These are phyloP conservation scores for Drosophila equinoxialis DNA, from an alignment of 1,140 invertebrate genomes.

Conservation along the genomic window DNA sequence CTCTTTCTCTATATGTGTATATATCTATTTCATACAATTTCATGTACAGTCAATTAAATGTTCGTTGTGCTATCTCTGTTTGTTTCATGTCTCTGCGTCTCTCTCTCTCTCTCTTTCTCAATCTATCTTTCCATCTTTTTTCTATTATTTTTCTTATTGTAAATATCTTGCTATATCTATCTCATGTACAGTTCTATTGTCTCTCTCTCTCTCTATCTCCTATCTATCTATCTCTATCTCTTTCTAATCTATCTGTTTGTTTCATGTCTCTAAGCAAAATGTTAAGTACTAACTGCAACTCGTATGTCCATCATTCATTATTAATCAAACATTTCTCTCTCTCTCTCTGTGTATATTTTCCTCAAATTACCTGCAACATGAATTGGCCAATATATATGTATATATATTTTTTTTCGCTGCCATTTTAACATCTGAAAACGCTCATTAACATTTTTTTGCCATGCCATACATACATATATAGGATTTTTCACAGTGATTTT, in stretches of 20 bases:
- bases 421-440: slow-evolving; percentile 54
- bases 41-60: slow-evolving; percentile 9
- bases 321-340: slow-evolving; percentile 17
- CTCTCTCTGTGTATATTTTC: slow-evolving; percentile 69
- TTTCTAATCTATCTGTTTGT: slow-evolving; percentile 5
- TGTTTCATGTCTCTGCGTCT: slow-evolving; percentile 30
- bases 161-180: slow-evolving; percentile 1
- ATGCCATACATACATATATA: slow-evolving; percentile 31
- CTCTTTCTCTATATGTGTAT: neutral
- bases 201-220: neutral
- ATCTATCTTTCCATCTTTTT: slow-evolving; percentile 44
- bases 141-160: neutral
- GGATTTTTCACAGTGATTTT: neutral
- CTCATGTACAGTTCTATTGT: slow-evolving; percentile 51
- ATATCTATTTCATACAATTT: slow-evolving; percentile 1
- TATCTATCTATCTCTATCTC: slow-evolving; percentile 29
- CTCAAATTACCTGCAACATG: slow-evolving; percentile 42
- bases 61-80: slow-evolving; percentile 22
- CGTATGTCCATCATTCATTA: slow-evolving; percentile 59
- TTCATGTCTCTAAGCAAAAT: slow-evolving; percentile 40
- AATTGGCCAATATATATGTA: slow-evolving; percentile 17
- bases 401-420: slow-evolving; percentile 15
- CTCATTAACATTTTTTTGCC: slow-evolving; percentile 55
- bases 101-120: slow-evolving; percentile 43
- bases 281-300: slow-evolving; percentile 54